phyloP scores from a whole-genome alignment of 2,797 vertebrate species.

The Tenualosa thibaudeaui region DNA sequence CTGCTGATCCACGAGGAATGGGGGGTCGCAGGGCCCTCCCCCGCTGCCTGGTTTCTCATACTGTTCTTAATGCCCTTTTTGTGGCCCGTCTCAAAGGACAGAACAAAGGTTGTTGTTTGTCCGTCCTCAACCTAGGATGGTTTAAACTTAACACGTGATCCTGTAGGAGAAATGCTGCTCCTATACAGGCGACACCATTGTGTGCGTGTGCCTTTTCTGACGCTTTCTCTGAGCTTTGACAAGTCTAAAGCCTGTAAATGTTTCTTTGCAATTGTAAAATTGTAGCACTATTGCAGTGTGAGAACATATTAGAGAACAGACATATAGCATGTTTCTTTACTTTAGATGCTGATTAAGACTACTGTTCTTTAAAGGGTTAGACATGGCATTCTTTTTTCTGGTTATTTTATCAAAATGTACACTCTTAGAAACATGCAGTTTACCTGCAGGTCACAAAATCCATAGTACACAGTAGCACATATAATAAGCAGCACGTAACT shows the following conservation, averaged over 20 bases:
- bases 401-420: neutral
- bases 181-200: neutral
- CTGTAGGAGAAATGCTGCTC: neutral
- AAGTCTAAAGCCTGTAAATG: slow-evolving; percentile 4
- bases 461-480: neutral
- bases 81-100: slow-evolving; percentile 52
- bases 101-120: slow-evolving; percentile 58
- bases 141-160: slow-evolving; percentile 29
- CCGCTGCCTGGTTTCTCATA: slow-evolving; percentile 64
- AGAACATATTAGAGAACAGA: neutral
- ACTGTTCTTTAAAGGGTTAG: neutral
- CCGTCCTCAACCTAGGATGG: slow-evolving; percentile 48
- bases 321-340: neutral
- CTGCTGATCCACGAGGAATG: slow-evolving; percentile 54
- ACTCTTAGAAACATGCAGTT: neutral
- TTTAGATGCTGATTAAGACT: neutral
- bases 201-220: slow-evolving; percentile 20
- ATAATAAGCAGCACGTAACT: neutral
- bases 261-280: slow-evolving; percentile 1
- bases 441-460: neutral
- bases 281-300: neutral
- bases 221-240: neutral
- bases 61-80: slow-evolving; percentile 60
- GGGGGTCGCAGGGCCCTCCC: slow-evolving; percentile 59
- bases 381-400: neutral